These are phyloP conservation scores for Lasius fuliginosus DNA, from an alignment of 2,888 invertebrate species.

Conservation along the genomic window DNA sequence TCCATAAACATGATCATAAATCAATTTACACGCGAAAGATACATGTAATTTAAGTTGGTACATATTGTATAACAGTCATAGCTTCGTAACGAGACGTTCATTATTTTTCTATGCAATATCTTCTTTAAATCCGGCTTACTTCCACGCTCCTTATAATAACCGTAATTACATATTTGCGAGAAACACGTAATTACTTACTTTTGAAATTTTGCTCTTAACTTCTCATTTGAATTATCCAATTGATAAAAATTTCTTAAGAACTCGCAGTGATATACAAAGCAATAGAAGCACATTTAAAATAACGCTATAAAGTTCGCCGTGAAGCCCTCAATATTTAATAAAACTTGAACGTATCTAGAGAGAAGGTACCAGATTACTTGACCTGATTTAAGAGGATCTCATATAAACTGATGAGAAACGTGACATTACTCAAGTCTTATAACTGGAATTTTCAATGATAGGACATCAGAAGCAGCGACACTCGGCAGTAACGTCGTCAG, in stretches of 20 bases:
- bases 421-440: constrained; percentile 25
- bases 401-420: constrained; percentile 28
- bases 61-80: not conserved
- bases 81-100: constrained; percentile 6
- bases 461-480: constrained; percentile 19
- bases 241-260: not conserved
- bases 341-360: not conserved
- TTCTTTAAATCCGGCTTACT: not conserved
- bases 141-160: not conserved
- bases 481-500: constrained; percentile 28
- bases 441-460: constrained; percentile 45
- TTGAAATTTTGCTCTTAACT: not conserved
- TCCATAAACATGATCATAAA: not conserved
- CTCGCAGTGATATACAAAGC: not conserved
- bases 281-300: not conserved
- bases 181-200: too few species aligned
- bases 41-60: constrained; percentile 7
- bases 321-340: not conserved
- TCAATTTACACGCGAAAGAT: constrained; percentile 1
- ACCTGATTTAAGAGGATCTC: constrained; percentile 28
- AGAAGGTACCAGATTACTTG: not conserved
- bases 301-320: not conserved
- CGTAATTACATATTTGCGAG: too few species aligned
- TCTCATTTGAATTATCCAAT: not conserved
- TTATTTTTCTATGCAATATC: not conserved